Evolutionary conservation across 2,888 invertebrate genomes (phyloP).

Genomic region (Diarsia mendica): DNA sequence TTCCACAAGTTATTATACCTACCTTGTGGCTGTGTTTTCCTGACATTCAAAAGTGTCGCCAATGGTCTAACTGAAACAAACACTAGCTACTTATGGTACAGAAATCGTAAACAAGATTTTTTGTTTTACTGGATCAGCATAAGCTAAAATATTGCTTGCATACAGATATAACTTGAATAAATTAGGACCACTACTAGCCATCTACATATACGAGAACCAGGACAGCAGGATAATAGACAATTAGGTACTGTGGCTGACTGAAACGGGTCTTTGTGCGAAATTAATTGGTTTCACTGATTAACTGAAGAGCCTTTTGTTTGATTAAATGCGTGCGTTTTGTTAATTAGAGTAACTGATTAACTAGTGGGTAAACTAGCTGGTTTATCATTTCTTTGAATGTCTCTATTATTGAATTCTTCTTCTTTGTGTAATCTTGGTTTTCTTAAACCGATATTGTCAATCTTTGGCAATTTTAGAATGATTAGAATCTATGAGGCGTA

Average conservation of each 20-base stretch:
- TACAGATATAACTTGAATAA: background rate
- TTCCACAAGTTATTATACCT: too few species aligned
- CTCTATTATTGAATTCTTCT: background rate
- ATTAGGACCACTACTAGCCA: background rate
- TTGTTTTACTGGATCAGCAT: background rate
- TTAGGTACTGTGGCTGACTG: slow-evolving; percentile 22
- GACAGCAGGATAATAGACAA: slow-evolving; percentile 19
- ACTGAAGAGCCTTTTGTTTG: background rate
- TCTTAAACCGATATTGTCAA: too few species aligned
- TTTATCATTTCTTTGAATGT: background rate
- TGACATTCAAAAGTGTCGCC: too few species aligned
- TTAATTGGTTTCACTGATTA: slow-evolving; percentile 22
- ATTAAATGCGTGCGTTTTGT: slow-evolving; percentile 9
- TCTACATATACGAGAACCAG: background rate
- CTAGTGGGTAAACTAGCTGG: background rate
- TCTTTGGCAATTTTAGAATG: too few species aligned
- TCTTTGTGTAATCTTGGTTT: background rate
- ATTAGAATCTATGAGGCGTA: too few species aligned
- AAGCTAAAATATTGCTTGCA: background rate
- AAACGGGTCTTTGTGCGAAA: slow-evolving; percentile 8
- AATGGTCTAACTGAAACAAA: too few species aligned
- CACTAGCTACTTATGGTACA: too few species aligned
- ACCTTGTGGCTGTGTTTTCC: too few species aligned
- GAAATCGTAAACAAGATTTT: background rate
- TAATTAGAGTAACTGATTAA: background rate